A percentile compares a stretch with the other conserved stretches of the same genome.
Evolutionary conservation across 2,113 vertebrate genomes (phyloP).

Genomic region (Notarius quadriscutis): DNA sequence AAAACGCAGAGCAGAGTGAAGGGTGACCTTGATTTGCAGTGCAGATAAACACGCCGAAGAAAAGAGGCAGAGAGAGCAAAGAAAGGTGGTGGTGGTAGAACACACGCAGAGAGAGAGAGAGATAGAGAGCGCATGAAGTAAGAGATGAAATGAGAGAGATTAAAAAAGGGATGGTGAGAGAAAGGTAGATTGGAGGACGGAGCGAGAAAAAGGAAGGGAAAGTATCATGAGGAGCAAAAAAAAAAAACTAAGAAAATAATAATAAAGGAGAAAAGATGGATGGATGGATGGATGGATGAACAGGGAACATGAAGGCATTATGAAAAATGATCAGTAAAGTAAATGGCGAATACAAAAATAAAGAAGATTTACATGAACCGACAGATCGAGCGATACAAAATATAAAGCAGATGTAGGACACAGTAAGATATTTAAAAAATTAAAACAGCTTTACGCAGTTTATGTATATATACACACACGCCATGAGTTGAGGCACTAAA

Average conservation of each 20-base stretch:
- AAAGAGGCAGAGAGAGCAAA: background rate
- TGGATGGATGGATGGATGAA: background rate
- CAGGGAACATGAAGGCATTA: background rate
- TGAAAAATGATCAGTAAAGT: too few relatives aligned
- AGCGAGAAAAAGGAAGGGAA: background rate
- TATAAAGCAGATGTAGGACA: background rate
- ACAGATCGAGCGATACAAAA: too few relatives aligned
- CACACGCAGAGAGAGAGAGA: too few relatives aligned
- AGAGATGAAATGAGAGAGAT: background rate
- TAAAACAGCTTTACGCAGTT: background rate
- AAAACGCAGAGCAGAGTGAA: constrained; percentile 49
- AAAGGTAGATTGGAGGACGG: background rate
- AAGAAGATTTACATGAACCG: too few relatives aligned
- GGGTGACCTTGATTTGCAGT: constrained; percentile 75
- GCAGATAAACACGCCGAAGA: background rate
- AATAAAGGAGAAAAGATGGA: background rate
- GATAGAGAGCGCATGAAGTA: background rate
- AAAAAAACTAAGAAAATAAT: background rate
- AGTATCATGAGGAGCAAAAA: background rate
- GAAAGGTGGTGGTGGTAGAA: too few relatives aligned
- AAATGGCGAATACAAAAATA: too few relatives aligned
- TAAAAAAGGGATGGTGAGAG: background rate
- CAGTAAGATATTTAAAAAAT: background rate
- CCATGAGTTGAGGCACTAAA: constrained; percentile 29
- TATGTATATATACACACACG: background rate